These are phyloP conservation scores for Steinernema scapterisci DNA, from an alignment of 2,888 invertebrate species.

Conservation along the genomic window DNA sequence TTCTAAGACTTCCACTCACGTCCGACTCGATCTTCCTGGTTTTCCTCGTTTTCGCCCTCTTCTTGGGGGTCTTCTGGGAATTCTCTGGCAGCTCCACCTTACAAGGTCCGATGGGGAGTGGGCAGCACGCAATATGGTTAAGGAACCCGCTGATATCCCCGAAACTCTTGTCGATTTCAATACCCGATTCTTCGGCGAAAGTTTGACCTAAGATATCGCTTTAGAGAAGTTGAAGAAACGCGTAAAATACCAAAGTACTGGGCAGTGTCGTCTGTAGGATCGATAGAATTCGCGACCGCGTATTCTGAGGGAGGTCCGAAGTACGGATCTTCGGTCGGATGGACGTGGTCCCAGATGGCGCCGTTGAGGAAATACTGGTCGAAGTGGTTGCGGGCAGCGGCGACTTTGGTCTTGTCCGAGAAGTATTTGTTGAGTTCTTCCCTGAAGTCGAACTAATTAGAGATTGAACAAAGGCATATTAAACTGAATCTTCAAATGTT, in stretches of 20 bases:
- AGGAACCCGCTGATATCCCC: not conserved
- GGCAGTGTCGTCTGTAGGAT: not conserved
- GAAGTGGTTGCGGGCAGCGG: constrained; percentile 8
- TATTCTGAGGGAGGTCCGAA: not conserved
- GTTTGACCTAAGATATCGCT: not conserved
- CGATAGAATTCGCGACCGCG: not conserved
- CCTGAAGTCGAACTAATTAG: too few relatives aligned
- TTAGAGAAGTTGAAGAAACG: not conserved
- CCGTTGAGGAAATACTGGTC: constrained; percentile 23
- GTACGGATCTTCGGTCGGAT: not conserved
- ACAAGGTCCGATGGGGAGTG: not conserved
- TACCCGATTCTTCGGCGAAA: not conserved
- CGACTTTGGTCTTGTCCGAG: constrained; percentile 10
- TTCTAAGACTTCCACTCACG: not conserved
- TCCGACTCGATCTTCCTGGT: not conserved
- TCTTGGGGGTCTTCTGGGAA: not conserved
- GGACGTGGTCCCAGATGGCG: constrained; percentile 2
- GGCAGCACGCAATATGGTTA: not conserved
- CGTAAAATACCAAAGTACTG: not conserved
- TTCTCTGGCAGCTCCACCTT: not conserved
- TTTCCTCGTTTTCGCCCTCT: not conserved
- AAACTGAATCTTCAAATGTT: not conserved
- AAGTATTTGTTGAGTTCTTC: constrained; percentile 1
- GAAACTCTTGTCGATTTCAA: not conserved
- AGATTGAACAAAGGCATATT: too few relatives aligned